Evolutionary conservation across 2,113 vertebrate genomes (phyloP).

Genomic region (Chrysemys picta): DNA sequence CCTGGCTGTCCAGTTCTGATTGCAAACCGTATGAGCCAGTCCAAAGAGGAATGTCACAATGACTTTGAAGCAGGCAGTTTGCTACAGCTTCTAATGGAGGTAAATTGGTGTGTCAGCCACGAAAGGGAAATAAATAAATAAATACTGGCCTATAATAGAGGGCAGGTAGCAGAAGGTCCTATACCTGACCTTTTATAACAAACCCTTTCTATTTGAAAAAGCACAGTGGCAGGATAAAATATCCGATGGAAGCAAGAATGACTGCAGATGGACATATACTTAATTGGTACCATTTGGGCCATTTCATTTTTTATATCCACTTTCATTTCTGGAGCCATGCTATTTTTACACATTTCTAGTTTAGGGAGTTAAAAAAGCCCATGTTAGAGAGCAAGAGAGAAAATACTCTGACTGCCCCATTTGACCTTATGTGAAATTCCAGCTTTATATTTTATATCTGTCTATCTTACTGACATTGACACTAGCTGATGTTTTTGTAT

Average conservation of each 20-base stretch:
- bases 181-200: fast-evolving
- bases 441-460: neutral
- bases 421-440: neutral
- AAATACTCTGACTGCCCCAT: neutral
- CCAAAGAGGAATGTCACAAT: neutral
- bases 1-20: neutral
- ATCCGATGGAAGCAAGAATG: neutral
- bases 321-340: neutral
- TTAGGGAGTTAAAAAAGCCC: neutral
- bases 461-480: neutral
- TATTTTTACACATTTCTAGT: neutral
- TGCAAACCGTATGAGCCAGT: neutral
- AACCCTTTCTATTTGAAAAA: neutral
- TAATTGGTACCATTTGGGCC: neutral
- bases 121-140: neutral
- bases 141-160: neutral
- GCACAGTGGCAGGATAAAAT: neutral
- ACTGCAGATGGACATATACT: neutral
- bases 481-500: neutral
- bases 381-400: neutral
- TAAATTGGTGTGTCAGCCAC: neutral
- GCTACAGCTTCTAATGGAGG: neutral
- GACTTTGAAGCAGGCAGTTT: neutral
- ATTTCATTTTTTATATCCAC: neutral
- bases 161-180: neutral